phyloP scores from a whole-genome alignment of 1,140 invertebrate genomes.

The Frieseomelitta varia region DNA sequence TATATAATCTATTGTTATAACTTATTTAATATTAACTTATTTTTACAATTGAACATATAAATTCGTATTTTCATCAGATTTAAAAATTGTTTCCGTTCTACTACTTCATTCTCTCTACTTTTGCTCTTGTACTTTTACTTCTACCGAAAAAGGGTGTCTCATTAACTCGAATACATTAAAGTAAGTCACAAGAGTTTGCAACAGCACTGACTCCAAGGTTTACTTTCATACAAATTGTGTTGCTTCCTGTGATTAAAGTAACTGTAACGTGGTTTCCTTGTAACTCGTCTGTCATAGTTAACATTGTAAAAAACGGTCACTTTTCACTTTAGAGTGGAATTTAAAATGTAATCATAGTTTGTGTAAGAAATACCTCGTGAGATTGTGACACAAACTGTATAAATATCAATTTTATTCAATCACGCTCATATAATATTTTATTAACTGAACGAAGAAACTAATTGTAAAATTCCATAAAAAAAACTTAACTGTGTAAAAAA shows the following conservation, averaged over 20 bases:
- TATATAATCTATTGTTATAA: too few species aligned
- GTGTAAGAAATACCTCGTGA: not conserved
- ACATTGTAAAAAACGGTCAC: not conserved
- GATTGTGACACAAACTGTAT: not conserved
- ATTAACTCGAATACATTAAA: not conserved
- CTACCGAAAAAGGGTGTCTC: not conserved
- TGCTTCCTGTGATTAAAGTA: slow-evolving; percentile 2
- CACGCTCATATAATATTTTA: not conserved
- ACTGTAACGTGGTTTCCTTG: not conserved
- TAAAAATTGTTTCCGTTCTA: not conserved
- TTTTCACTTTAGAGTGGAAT: not conserved
- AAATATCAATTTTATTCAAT: not conserved
- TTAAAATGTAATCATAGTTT: not conserved
- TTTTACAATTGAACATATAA: not conserved
- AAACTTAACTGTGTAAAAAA: not conserved
- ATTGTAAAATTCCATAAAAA: not conserved
- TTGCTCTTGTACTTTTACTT: not conserved
- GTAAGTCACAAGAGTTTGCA: not conserved
- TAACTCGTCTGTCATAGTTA: not conserved
- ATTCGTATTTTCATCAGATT: not conserved
- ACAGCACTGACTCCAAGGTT: not conserved
- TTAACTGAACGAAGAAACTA: not conserved
- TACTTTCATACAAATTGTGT: not conserved
- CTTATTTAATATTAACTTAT: not conserved
- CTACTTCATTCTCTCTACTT: not conserved